Evolutionary conservation across 2,113 vertebrate species (phyloP), one percentile per base, ranked within the genome.

Genomic region (Poeciliopsis retropinna): DNA sequence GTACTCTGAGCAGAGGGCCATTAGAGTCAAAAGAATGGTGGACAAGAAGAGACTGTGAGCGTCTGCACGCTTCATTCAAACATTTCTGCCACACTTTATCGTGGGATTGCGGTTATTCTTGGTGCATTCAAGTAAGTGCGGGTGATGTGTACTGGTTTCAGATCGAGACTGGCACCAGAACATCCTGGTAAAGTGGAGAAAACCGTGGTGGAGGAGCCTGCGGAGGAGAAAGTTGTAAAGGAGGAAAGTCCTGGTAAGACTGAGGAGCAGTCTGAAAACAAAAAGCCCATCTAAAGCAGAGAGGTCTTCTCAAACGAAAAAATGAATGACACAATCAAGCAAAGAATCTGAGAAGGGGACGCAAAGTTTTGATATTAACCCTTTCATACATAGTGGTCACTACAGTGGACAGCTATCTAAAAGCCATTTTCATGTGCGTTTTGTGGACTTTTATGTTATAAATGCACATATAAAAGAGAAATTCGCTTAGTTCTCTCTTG

Each of bases 11-110:
- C 98, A 99, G 75, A 96, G 98, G 89, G 98, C 98, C 34, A 96
- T 99, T 80, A 88, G 98, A 72, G 97, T 99, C 30, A 99, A 99
- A 82, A 93, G 94, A 64, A 95, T 97, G 83, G 96, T 99, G 89
- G 98, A 99, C 84, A 99, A 97, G 90, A 99, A 98, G 88, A 95
- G 98, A 92, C 79, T 98, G 98, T 99, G 80, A 98, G 98, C 97
- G 8, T 68, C 62, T 66, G 25, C 29, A 7, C 14, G 28, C 19
- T 11, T 32, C 37, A 9, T 32, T 70, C 19, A 57, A 44, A 37
- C n/a, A 12, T 14, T 17, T 17, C 57, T 11, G 3, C 4, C 32
- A 29, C 7, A 64, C 11, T 17, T 17, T 27, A 39, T 5, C n/a
- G 3, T 39, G 14, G 6, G 37, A 8, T 44, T 71, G 9, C 25